Conservation (phyloP, 2,888 invertebrate genomes). For the Nipponacmea schrenckii region DNA sequence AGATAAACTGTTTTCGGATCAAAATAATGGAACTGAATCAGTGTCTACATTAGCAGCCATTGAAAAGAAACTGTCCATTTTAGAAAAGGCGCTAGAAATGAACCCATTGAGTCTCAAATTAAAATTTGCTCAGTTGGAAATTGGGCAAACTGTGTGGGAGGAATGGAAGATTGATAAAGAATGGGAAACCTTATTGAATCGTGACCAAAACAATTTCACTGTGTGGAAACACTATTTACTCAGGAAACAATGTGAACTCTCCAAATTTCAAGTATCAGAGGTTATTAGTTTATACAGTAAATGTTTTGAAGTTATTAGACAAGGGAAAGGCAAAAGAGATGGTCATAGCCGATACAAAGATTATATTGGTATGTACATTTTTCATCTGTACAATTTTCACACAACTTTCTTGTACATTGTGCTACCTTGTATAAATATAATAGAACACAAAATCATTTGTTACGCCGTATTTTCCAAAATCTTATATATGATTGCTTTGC, state of each 20-base stretch:
- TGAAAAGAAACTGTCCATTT: conserved; percentile 68
- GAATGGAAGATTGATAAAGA: conserved; percentile 58
- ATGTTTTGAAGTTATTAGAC: conserved; percentile 59
- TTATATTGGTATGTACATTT: no score
- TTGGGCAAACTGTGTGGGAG: conserved; percentile 62
- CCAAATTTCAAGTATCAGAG: conserved; percentile 60
- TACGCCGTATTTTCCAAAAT: no score
- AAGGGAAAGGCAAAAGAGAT: no score
- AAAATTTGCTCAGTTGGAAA: conserved; percentile 60
- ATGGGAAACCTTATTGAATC: conserved; percentile 67
- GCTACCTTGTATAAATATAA: no score
- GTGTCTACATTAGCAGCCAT: conserved; percentile 37
- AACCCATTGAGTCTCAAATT: conserved; percentile 67
- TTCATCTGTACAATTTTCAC: no score
- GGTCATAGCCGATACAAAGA: no score
- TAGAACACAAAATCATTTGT: no score
- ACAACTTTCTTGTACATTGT: no score
- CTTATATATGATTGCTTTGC: no score
- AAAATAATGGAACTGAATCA: conserved; percentile 13
- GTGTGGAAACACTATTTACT: conserved; percentile 67
- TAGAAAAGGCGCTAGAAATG: conserved; percentile 66
- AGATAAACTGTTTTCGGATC: conserved; percentile 51
- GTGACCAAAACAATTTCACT: conserved; percentile 63
- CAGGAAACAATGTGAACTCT: conserved; percentile 64
- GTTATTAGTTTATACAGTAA: conserved; percentile 62